Conservation (phyloP, 2,888 invertebrate genomes). For the Lacanobia wlatinum region DNA sequence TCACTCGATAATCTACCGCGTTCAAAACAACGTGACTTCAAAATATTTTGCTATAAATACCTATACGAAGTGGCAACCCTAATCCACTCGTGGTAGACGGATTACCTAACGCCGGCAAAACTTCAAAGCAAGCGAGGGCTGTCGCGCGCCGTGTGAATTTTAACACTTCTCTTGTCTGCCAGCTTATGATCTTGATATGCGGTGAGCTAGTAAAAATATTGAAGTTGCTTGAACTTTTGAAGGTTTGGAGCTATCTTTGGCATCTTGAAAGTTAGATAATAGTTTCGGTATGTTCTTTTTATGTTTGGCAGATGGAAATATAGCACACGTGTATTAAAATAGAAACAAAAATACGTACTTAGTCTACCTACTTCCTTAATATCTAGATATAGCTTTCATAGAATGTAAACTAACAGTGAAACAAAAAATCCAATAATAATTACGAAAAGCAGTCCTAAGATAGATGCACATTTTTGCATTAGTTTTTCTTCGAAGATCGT, state of each 20-base stretch:
- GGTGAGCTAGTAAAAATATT: conserved; percentile 58
- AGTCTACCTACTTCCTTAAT: background rate
- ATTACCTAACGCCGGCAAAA: conserved; percentile 78
- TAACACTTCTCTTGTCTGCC: conserved; percentile 66
- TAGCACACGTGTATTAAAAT: background rate
- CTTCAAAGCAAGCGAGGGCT: conserved; percentile 78
- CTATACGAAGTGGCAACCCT: conserved; percentile 65
- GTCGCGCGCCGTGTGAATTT: conserved; percentile 76
- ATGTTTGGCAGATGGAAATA: background rate
- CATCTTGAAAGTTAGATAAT: conserved; percentile 38
- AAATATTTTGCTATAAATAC: conserved; percentile 57
- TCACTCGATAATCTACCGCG: conserved; percentile 56
- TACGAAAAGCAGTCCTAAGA: no score
- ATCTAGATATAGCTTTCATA: no score
- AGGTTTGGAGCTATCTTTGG: conserved; percentile 32
- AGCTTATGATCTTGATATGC: conserved; percentile 70
- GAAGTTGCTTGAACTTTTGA: conserved; percentile 46
- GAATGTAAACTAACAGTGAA: no score
- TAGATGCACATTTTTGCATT: no score
- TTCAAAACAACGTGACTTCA: conserved; percentile 59
- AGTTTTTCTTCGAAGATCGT: no score
- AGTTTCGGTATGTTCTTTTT: conserved; percentile 16
- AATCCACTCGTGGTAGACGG: conserved; percentile 70
- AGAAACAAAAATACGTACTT: background rate
- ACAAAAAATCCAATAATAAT: no score